Percentiles rank a stretch among this genome's conserved stretches.
phyloP scores from a whole-genome alignment of 2,888 invertebrate genomes.

The Rotaria socialis region DNA sequence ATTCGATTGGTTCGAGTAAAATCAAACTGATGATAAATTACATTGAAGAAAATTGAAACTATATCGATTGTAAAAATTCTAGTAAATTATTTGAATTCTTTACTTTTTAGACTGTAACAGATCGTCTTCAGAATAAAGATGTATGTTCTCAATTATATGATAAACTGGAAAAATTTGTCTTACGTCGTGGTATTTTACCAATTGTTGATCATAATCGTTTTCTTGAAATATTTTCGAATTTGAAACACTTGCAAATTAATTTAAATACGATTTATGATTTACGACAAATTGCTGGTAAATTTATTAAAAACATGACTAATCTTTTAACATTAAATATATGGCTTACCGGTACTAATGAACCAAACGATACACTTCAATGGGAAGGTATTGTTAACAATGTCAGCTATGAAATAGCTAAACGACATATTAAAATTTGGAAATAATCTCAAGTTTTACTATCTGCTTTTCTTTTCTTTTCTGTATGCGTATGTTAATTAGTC shows the following conservation, averaged over 20 bases:
- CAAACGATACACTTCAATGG: background rate
- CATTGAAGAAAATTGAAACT: too few species aligned
- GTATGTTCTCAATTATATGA: background rate
- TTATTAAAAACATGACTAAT: background rate
- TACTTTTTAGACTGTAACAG: background rate
- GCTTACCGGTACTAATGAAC: background rate
- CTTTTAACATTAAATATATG: background rate
- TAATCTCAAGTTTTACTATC: background rate
- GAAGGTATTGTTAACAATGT: conserved; percentile 24
- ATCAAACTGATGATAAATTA: too few species aligned
- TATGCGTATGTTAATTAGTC: background rate
- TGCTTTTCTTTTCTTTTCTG: background rate
- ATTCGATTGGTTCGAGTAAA: too few species aligned
- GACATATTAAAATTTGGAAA: conserved; percentile 28
- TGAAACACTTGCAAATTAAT: background rate
- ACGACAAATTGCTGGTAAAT: background rate
- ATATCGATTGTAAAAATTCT: too few species aligned
- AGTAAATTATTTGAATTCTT: background rate
- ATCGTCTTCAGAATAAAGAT: background rate
- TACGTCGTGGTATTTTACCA: background rate
- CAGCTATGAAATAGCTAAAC: conserved; percentile 4
- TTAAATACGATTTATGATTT: background rate
- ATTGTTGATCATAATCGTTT: background rate
- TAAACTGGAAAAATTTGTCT: conserved; percentile 15
- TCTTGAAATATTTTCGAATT: background rate